Evolutionary conservation across 2,113 vertebrate species (phyloP).

Genomic region (Neopipo cinnamomea): DNA sequence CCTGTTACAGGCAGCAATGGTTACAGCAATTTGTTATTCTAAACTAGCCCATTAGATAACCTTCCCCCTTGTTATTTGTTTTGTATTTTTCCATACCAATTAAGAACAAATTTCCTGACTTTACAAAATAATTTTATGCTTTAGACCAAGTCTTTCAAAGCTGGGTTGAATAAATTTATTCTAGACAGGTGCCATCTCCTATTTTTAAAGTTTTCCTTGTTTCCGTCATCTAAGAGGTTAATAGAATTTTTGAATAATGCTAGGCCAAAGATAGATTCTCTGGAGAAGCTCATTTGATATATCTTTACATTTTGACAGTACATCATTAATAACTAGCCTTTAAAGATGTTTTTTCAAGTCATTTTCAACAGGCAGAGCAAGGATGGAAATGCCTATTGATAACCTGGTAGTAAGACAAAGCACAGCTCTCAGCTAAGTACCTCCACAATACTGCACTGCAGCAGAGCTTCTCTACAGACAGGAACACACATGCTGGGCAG

Average conservation of each 20-base stretch:
- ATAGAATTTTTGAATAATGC: constrained; percentile 43
- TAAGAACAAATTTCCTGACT: not conserved
- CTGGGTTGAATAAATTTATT: not conserved
- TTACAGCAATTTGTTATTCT: not conserved
- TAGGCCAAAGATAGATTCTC: not conserved
- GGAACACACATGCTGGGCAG: accelerated
- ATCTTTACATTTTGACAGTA: not conserved
- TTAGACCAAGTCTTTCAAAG: not conserved
- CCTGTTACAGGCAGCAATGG: not conserved
- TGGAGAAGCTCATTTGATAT: not conserved
- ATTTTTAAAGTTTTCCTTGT: not conserved
- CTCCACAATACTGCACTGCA: not conserved
- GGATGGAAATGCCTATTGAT: not conserved
- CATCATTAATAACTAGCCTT: constrained; percentile 8
- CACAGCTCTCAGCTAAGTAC: not conserved
- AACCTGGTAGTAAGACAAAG: not conserved
- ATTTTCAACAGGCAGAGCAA: not conserved
- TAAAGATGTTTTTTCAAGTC: constrained; percentile 28
- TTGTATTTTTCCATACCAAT: not conserved
- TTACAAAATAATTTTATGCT: not conserved
- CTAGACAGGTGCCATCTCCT: not conserved
- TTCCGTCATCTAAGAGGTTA: constrained; percentile 13
- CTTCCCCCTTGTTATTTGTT: not conserved
- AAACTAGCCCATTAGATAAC: not conserved
- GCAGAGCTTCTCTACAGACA: not conserved